Percentiles rank a stretch among this genome's conserved stretches.
phyloP scores from a whole-genome alignment of 2,113 vertebrate genomes.

The Oreochromis niloticus region DNA sequence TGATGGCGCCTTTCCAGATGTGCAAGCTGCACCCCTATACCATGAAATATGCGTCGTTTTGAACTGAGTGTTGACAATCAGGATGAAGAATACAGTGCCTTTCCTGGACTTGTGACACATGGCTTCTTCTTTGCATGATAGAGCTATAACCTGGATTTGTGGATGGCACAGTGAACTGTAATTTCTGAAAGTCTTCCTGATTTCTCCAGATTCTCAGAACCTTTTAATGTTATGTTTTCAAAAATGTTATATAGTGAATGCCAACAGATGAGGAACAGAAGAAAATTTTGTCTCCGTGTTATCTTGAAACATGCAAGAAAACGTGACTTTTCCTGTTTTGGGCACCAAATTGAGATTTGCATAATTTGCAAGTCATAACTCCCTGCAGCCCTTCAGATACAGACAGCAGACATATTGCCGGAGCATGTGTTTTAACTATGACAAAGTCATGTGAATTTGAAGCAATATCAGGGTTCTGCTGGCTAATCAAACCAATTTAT shows the following conservation, averaged over 20 bases:
- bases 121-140: not conserved
- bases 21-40: not conserved
- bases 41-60: rapidly evolving
- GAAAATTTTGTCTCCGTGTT: rapidly evolving
- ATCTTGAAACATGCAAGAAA: not conserved
- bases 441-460: not conserved
- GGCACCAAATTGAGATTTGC: not conserved
- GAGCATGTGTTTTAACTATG: not conserved
- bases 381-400: not conserved
- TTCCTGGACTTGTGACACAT: not conserved
- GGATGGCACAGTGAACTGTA: not conserved
- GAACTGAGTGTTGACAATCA: not conserved
- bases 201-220: not conserved
- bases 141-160: not conserved
- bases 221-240: not conserved
- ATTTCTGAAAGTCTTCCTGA: not conserved
- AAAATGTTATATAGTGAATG: not conserved
- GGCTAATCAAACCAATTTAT: not conserved
- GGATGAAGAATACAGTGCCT: not conserved
- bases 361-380: not conserved
- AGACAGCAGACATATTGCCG: not conserved
- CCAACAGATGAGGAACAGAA: not conserved
- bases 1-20: rapidly evolving
- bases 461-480: not conserved
- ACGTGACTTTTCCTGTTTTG: not conserved